Conservation (phyloP, 2,113 vertebrate species). For the Pterocles orientalis region DNA sequence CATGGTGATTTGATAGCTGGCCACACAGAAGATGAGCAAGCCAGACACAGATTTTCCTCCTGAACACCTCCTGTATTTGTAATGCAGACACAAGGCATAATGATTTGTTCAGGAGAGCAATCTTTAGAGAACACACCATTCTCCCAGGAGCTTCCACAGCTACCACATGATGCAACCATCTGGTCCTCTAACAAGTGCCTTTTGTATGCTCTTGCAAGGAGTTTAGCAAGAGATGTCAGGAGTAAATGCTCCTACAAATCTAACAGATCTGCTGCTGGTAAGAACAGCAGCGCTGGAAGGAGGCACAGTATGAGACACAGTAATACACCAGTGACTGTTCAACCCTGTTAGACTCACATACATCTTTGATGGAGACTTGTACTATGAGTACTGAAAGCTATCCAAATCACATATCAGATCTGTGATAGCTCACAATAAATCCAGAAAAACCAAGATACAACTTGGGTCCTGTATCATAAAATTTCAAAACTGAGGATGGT, state of each 20-base stretch:
- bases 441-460: neutral
- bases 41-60: neutral
- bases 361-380: neutral
- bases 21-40: neutral
- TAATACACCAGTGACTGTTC: neutral
- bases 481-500: neutral
- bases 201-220: slow-evolving; percentile 1
- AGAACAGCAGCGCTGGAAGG: neutral
- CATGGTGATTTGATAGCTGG: neutral
- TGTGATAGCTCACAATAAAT: neutral
- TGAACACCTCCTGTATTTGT: neutral
- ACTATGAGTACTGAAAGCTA: neutral
- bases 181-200: slow-evolving; percentile 14
- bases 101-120: neutral
- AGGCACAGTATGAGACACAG: neutral
- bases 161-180: slow-evolving; percentile 23
- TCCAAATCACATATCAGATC: neutral
- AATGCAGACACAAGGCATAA: neutral
- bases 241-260: neutral
- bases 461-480: neutral
- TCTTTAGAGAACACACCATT: slow-evolving; percentile 16
- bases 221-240: neutral
- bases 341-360: neutral
- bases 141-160: neutral
- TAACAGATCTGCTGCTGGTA: neutral